Conservation (phyloP, 1,140 invertebrate species). For the Leptinotarsa undecemlineata region DNA sequence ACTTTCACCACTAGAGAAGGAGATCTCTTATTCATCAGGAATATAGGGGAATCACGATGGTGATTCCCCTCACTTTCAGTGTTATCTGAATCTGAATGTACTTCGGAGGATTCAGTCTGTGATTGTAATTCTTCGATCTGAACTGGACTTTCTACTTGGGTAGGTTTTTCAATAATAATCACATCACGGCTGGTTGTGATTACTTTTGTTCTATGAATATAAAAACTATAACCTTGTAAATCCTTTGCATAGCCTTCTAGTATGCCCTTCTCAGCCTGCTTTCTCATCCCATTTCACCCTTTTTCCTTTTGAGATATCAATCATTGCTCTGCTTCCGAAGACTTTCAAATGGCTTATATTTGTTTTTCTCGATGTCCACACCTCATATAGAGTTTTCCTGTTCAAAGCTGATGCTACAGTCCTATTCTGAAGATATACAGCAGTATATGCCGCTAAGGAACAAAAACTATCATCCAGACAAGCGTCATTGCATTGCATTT, state of each 20-base stretch:
- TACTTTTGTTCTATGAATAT: conserved; percentile 27
- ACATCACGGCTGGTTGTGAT: not conserved
- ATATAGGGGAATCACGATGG: not conserved
- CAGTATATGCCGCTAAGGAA: too few species aligned
- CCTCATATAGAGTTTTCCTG: not conserved
- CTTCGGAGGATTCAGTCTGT: not conserved
- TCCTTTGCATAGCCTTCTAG: conserved; percentile 53
- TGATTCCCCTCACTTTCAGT: not conserved
- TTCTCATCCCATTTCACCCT: conserved; percentile 52
- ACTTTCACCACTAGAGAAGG: too few species aligned
- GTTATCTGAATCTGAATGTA: not conserved
- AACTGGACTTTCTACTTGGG: not conserved
- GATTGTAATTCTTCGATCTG: too few species aligned
- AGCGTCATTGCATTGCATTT: too few species aligned
- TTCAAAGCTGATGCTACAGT: not conserved
- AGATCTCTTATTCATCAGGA: too few species aligned
- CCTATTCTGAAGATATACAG: too few species aligned
- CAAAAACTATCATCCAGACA: too few species aligned
- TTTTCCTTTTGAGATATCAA: not conserved
- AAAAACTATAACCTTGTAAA: conserved; percentile 50
- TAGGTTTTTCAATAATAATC: not conserved
- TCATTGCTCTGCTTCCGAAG: not conserved
- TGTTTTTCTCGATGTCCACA: not conserved
- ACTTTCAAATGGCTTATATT: not conserved
- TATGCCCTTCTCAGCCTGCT: conserved; percentile 45